A percentile compares a stretch with the other conserved stretches of the same genome.
These are phyloP conservation scores for Karalla daura DNA, from an alignment of 2,797 vertebrate genomes.

Conservation along the genomic window DNA sequence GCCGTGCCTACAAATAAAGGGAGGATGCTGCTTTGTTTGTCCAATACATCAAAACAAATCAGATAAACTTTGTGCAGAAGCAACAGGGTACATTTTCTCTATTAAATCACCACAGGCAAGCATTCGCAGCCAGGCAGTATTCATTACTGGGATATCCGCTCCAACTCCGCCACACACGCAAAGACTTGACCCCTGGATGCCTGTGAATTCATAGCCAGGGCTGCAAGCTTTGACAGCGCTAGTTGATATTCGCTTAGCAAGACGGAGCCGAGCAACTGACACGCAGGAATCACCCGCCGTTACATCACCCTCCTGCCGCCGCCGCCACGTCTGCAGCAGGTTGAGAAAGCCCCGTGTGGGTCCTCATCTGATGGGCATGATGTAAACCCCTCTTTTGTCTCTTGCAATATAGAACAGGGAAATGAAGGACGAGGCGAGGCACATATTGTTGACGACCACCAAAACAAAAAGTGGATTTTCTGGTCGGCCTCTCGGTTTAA, in stretches of 20 bases:
- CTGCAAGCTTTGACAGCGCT: conserved; percentile 7
- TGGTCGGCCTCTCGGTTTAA: not conserved
- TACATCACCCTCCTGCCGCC: conserved; percentile 49
- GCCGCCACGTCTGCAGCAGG: conserved; percentile 26
- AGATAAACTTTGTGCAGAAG: conserved; percentile 8
- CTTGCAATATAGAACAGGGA: conserved; percentile 58
- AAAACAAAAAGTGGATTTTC: not conserved
- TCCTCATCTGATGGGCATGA: conserved; percentile 54
- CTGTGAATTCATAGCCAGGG: conserved; percentile 37
- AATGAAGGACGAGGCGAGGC: conserved; percentile 3
- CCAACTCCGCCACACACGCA: conserved; percentile 9
- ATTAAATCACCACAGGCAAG: conserved; percentile 26
- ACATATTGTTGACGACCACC: not conserved
- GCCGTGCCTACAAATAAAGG: too few species aligned
- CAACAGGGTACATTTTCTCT: conserved; percentile 22
- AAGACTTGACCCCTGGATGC: conserved; percentile 27
- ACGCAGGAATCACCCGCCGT: conserved; percentile 41
- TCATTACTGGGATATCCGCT: conserved; percentile 10
- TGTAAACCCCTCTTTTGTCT: conserved; percentile 64
- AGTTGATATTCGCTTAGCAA: conserved; percentile 51
- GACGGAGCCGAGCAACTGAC: conserved; percentile 41
- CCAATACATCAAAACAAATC: conserved; percentile 10
- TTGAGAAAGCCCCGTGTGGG: conserved; percentile 32
- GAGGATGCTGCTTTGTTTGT: not conserved
- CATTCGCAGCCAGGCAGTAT: not conserved